phyloP scores from a whole-genome alignment of 2,888 invertebrate species.

The Neuroscelio doddi region DNA sequence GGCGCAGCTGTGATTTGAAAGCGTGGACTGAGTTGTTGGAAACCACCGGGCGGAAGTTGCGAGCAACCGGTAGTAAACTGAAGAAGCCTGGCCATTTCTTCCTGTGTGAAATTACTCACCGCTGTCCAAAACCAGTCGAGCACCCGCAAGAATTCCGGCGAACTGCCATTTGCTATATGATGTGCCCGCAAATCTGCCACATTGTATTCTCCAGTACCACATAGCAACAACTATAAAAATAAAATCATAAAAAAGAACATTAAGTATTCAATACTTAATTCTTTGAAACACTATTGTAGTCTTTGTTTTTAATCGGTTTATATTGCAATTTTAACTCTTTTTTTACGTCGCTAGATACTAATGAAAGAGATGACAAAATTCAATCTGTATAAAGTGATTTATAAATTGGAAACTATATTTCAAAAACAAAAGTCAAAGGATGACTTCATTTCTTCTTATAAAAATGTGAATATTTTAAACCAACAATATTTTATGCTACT shows the following conservation, averaged over 20 bases:
- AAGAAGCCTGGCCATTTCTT: slow-evolving; percentile 92
- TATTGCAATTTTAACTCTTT: too few species aligned
- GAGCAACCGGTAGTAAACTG: slow-evolving; percentile 96
- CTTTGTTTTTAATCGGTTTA: too few species aligned
- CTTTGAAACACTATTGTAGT: too few species aligned
- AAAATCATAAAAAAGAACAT: neutral
- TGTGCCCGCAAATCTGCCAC: slow-evolving; percentile 92
- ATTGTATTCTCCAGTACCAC: slow-evolving; percentile 94
- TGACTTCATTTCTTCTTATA: too few species aligned
- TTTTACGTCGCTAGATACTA: too few species aligned
- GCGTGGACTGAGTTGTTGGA: slow-evolving; percentile 90
- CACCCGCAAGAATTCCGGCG: slow-evolving; percentile 87
- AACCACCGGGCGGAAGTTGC: slow-evolving; percentile 92
- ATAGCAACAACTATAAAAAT: slow-evolving; percentile 82
- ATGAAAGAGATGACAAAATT: too few species aligned
- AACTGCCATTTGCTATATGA: slow-evolving; percentile 87
- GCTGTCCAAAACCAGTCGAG: slow-evolving; percentile 95
- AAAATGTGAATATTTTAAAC: too few species aligned
- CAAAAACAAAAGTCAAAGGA: too few species aligned
- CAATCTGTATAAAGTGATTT: too few species aligned
- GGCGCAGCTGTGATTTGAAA: slow-evolving; percentile 95
- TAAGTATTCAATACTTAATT: too few species aligned
- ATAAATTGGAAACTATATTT: too few species aligned
- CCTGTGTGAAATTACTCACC: slow-evolving; percentile 89
- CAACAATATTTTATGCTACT: too few species aligned